These are phyloP conservation scores for Hycleus cichorii DNA, from an alignment of 1,140 invertebrate species.

Conservation along the genomic window DNA sequence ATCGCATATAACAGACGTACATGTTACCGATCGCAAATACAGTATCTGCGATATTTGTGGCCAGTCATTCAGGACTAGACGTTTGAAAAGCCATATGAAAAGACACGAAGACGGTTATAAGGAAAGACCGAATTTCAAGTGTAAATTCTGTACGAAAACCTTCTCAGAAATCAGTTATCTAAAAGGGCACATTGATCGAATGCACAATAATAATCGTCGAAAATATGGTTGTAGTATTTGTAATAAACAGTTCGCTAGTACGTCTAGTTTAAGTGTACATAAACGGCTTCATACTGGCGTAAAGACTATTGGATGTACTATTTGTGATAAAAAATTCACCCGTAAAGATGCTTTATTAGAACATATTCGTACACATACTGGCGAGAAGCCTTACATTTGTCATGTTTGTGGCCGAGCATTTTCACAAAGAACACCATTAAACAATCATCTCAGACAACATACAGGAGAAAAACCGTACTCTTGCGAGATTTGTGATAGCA, in stretches of 20 bases:
- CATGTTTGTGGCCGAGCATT: conserved; percentile 53
- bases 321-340: conserved; percentile 49
- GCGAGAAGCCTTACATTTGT: conserved; percentile 59
- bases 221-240: conserved; percentile 17
- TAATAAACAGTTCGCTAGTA: conserved; percentile 26
- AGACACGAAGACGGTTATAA: not conserved
- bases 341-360: conserved; percentile 55
- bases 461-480: conserved; percentile 45
- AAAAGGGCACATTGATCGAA: not conserved
- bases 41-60: conserved; percentile 32
- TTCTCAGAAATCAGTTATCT: conserved; percentile 2
- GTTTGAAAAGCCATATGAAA: not conserved
- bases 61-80: conserved; percentile 25
- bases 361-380: conserved; percentile 55
- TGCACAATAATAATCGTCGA: too few relatives aligned
- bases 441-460: conserved; percentile 75
- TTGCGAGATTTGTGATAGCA: too few relatives aligned
- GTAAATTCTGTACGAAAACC: not conserved
- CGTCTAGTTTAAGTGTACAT: conserved; percentile 24
- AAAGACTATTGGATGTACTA: conserved; percentile 49
- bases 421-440: conserved; percentile 68
- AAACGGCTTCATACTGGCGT: conserved; percentile 29
- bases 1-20: conserved; percentile 29
- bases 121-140: not conserved
- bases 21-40: not conserved